phyloP scores from a whole-genome alignment of 2,113 vertebrate species.

The Phocoena sinus region DNA sequence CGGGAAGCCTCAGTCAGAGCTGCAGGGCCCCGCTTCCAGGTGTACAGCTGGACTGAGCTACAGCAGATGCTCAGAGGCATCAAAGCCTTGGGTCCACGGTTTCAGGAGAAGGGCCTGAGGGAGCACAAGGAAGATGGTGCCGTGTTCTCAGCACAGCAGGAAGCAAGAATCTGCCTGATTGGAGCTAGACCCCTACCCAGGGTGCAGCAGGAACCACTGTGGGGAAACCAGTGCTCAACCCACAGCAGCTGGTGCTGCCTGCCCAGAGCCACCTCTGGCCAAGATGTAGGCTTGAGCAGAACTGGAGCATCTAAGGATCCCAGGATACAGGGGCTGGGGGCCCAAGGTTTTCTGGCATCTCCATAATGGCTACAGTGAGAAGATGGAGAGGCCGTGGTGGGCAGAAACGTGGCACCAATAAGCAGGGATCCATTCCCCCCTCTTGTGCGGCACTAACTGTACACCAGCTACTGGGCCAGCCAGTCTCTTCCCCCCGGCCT shows the following conservation, averaged over 20 bases:
- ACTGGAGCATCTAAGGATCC: neutral
- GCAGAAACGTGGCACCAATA: fast-evolving
- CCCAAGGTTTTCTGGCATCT: neutral
- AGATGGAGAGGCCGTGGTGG: fast-evolving
- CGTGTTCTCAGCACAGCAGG: neutral
- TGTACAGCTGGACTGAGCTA: neutral
- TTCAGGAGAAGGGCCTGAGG: fast-evolving
- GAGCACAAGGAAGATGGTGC: neutral
- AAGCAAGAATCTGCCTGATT: neutral
- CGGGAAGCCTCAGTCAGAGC: neutral
- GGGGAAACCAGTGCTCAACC: neutral
- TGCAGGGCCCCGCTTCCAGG: fast-evolving
- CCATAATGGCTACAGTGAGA: neutral
- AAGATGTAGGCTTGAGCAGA: neutral
- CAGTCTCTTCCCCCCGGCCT: no score
- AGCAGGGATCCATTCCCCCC: fast-evolving
- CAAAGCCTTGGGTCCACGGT: no score
- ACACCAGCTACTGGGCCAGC: no score
- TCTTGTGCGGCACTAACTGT: neutral
- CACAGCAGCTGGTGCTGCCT: neutral
- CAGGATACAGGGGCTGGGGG: neutral
- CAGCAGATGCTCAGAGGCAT: no score
- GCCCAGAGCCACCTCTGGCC: neutral
- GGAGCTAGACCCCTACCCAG: neutral
- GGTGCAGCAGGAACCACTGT: neutral